Conservation (phyloP, 2,888 invertebrate genomes). For the Napeogenes sylphis region DNA sequence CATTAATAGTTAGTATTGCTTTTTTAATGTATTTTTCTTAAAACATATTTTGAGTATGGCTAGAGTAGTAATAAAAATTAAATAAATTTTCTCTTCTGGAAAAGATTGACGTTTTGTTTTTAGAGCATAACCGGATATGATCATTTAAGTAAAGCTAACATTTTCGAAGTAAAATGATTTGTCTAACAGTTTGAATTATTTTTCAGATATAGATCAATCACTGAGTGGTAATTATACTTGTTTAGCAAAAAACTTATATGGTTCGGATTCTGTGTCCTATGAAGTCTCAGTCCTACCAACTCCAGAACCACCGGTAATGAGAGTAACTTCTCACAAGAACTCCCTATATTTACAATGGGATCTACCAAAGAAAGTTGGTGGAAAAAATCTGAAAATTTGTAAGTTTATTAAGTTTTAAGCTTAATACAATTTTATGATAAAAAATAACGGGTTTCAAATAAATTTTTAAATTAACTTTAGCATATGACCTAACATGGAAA, state of each 20-base stretch:
- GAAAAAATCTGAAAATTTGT: slow-evolving; percentile 62
- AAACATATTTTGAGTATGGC: too few relatives aligned
- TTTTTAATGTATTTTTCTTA: background rate
- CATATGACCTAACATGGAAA: slow-evolving; percentile 72
- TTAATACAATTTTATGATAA: too few relatives aligned
- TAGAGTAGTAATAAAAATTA: too few relatives aligned
- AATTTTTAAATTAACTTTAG: slow-evolving; percentile 40
- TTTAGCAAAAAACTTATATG: slow-evolving; percentile 88
- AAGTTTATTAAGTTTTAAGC: slow-evolving; percentile 32
- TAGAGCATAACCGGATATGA: too few relatives aligned
- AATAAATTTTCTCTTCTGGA: too few relatives aligned
- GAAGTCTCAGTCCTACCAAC: slow-evolving; percentile 86
- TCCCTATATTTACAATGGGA: slow-evolving; percentile 80
- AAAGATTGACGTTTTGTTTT: too few relatives aligned
- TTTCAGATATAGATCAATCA: slow-evolving; percentile 82
- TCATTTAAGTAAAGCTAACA: too few relatives aligned
- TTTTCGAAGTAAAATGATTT: too few relatives aligned
- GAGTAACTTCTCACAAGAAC: slow-evolving; percentile 69
- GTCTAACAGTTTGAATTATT: background rate
- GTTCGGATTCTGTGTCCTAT: slow-evolving; percentile 89
- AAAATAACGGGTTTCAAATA: too few relatives aligned
- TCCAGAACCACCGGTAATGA: slow-evolving; percentile 82
- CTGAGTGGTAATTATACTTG: slow-evolving; percentile 89
- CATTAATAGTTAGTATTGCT: slow-evolving; percentile 60
- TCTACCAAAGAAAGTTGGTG: slow-evolving; percentile 56